Evolutionary conservation across 2,797 vertebrate species (phyloP).

Genomic region (Phalanger gymnotis): DNA sequence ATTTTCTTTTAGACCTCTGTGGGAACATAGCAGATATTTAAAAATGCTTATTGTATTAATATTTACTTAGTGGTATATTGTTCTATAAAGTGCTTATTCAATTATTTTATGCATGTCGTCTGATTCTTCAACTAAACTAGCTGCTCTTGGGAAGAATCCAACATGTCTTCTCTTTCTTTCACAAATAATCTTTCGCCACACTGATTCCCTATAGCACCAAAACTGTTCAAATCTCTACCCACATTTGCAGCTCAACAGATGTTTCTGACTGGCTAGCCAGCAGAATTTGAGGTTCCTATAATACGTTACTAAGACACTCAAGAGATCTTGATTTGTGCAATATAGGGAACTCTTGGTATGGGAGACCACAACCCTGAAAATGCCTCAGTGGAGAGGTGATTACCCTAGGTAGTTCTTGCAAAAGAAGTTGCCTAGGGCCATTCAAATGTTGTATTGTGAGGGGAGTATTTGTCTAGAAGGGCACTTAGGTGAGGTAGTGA

Average conservation of each 20-base stretch:
- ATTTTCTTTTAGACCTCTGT: not conserved
- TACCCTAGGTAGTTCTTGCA: not conserved
- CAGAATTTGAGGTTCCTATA: not conserved
- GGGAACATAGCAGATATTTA: not conserved
- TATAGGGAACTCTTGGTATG: not conserved
- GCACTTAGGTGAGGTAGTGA: not conserved
- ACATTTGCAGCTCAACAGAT: not conserved
- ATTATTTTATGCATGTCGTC: not conserved
- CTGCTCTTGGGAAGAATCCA: not conserved
- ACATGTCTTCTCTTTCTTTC: not conserved
- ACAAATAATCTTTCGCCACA: not conserved
- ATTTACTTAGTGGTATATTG: not conserved
- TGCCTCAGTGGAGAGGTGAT: not conserved
- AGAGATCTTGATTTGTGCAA: not conserved
- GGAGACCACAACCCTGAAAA: not conserved
- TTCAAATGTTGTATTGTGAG: not conserved
- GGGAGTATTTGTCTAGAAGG: too few species aligned
- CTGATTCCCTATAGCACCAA: not conserved
- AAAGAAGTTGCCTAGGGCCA: not conserved
- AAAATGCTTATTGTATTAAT: not conserved
- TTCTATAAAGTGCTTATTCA: conserved; percentile 15
- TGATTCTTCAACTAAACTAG: not conserved
- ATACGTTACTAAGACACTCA: not conserved
- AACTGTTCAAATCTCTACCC: not conserved
- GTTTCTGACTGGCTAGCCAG: not conserved